Percentiles rank a stretch among this genome's conserved stretches.
Conservation (phyloP, 2,888 invertebrate genomes). For the Ormyrus nitidulus region DNA sequence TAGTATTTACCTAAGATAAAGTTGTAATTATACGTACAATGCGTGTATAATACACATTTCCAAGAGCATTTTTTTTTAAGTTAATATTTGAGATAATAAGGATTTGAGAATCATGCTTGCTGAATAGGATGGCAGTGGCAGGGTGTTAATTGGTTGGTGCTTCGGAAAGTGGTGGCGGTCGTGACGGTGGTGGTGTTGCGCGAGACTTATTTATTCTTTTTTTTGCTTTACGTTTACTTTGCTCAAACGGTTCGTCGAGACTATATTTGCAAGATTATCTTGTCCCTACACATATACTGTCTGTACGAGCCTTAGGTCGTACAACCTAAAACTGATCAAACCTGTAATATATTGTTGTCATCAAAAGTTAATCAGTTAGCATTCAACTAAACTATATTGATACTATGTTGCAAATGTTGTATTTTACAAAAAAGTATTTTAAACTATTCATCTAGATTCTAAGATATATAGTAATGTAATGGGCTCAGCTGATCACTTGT, state of each 20-base stretch:
- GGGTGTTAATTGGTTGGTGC: conserved; percentile 72
- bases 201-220: conserved; percentile 25
- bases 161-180: conserved; percentile 69
- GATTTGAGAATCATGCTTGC: conserved; percentile 70
- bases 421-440: not conserved
- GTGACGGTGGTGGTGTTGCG: conserved; percentile 57
- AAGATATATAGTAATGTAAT: not conserved
- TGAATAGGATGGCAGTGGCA: conserved; percentile 72
- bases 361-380: not conserved
- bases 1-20: conserved; percentile 45
- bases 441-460: conserved; percentile 34
- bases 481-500: conserved; percentile 5
- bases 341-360: conserved; percentile 15
- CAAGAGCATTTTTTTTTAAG: conserved; percentile 33
- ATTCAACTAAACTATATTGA: too few relatives aligned
- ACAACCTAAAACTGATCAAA: conserved; percentile 23
- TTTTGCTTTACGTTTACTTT: conserved; percentile 5
- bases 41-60: conserved; percentile 57
- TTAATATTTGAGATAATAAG: conserved; percentile 47
- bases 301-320: not conserved
- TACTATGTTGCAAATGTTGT: too few relatives aligned
- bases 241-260: not conserved
- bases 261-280: conserved; percentile 24
- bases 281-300: conserved; percentile 3
- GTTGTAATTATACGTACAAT: conserved; percentile 55